These are phyloP conservation scores for Strix uralensis DNA, from an alignment of 2,113 vertebrate species.

Conservation along the genomic window DNA sequence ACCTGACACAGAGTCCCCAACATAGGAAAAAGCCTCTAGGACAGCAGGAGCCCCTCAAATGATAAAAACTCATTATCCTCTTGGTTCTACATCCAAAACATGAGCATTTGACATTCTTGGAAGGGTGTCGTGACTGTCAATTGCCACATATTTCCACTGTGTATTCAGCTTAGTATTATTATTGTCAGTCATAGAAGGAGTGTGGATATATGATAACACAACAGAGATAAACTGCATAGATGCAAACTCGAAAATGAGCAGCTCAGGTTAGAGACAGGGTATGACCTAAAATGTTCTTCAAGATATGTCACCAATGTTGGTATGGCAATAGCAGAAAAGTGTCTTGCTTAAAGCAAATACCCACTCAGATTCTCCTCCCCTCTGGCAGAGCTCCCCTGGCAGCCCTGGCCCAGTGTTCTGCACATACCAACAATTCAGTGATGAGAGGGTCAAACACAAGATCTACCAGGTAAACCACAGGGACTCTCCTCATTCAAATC, in stretches of 20 bases:
- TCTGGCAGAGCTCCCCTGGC: not conserved
- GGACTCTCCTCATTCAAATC: not conserved
- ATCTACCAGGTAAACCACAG: not conserved
- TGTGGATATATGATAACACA: not conserved
- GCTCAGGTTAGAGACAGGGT: not conserved
- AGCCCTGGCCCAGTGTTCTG: not conserved
- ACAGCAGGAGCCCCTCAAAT: not conserved
- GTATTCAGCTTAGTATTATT: not conserved
- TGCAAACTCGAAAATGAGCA: not conserved
- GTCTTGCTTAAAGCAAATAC: not conserved
- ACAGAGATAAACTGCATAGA: not conserved
- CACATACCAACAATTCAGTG: not conserved
- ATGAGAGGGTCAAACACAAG: not conserved
- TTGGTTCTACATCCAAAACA: not conserved
- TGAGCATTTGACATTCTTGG: not conserved
- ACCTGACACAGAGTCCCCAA: not conserved
- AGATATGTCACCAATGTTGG: rapidly evolving
- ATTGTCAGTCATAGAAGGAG: not conserved
- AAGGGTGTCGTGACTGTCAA: not conserved
- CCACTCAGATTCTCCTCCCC: not conserved
- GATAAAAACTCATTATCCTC: not conserved
- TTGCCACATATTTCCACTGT: not conserved
- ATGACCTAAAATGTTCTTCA: not conserved
- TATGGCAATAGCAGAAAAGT: not conserved
- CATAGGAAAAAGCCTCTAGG: not conserved